Evolutionary conservation across 2,113 vertebrate species (phyloP).

Genomic region (Nestor notabilis): DNA sequence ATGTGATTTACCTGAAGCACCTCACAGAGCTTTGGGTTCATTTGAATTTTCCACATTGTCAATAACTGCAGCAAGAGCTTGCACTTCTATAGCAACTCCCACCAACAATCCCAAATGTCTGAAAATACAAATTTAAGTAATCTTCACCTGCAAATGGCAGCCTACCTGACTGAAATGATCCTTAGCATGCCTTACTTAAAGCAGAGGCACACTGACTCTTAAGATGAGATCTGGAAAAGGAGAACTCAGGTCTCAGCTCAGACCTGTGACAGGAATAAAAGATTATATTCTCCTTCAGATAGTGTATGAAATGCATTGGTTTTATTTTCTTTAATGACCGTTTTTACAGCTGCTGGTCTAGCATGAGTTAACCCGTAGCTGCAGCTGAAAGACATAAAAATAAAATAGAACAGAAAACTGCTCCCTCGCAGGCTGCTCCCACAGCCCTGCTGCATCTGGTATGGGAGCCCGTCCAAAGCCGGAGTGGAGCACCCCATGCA

Average conservation of each 20-base stretch:
- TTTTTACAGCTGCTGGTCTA: background rate
- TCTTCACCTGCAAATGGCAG: background rate
- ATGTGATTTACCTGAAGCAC: background rate
- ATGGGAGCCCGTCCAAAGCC: background rate
- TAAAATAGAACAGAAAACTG: background rate
- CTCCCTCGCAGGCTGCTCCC: background rate
- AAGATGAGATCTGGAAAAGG: background rate
- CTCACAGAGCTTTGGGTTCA: background rate
- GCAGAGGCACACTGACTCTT: background rate
- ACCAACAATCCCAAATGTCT: background rate
- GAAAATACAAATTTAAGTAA: background rate
- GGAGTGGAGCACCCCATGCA: background rate
- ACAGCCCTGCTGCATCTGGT: background rate
- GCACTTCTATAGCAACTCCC: background rate
- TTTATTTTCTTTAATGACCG: accelerated
- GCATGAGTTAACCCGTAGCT: background rate
- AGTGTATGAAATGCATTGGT: accelerated
- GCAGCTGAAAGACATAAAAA: background rate
- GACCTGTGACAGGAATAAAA: background rate
- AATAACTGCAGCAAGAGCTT: background rate
- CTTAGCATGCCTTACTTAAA: background rate
- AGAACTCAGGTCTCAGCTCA: background rate
- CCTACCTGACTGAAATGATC: no score
- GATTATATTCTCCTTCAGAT: no score
- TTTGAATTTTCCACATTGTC: background rate